Evolutionary conservation across 2,113 vertebrate species (phyloP).

Genomic region (Chionis minor): DNA sequence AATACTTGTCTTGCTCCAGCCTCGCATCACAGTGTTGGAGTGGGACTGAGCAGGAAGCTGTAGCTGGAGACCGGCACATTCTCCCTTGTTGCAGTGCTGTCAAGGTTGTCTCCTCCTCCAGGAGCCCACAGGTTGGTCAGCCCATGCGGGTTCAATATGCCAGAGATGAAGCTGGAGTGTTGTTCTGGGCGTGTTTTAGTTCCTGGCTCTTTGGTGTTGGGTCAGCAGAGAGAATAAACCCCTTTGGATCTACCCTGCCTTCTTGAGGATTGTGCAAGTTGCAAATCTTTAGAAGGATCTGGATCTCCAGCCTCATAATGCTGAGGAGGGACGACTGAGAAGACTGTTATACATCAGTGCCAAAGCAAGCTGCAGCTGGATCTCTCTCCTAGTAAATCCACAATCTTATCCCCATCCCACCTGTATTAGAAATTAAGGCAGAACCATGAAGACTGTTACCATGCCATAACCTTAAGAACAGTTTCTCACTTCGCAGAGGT

Average conservation of each 20-base stretch:
- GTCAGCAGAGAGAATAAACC: not conserved
- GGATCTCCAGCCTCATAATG: not conserved
- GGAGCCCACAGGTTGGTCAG: not conserved
- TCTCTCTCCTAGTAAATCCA: not conserved
- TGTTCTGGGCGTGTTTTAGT: fast-evolving
- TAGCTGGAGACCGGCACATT: not conserved
- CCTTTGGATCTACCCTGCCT: not conserved
- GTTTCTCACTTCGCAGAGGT: not conserved
- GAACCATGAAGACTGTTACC: not conserved
- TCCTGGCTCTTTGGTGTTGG: not conserved
- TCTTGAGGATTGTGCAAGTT: not conserved
- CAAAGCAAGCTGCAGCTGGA: not conserved
- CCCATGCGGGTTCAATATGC: fast-evolving
- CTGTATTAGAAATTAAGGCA: not conserved
- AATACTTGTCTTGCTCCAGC: fast-evolving
- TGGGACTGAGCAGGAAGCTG: not conserved
- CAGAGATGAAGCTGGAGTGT: not conserved
- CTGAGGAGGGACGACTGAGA: not conserved
- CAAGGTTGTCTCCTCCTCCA: not conserved
- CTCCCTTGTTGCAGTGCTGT: not conserved
- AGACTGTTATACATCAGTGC: not conserved
- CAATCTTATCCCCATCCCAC: not conserved
- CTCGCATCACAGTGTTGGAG: not conserved
- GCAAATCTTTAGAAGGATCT: not conserved
- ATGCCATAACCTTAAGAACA: not conserved